Evolutionary conservation across 2,113 vertebrate genomes (phyloP), one percentile per base, ranked within the genome.

Genomic region (Ochotona curzoniae): DNA sequence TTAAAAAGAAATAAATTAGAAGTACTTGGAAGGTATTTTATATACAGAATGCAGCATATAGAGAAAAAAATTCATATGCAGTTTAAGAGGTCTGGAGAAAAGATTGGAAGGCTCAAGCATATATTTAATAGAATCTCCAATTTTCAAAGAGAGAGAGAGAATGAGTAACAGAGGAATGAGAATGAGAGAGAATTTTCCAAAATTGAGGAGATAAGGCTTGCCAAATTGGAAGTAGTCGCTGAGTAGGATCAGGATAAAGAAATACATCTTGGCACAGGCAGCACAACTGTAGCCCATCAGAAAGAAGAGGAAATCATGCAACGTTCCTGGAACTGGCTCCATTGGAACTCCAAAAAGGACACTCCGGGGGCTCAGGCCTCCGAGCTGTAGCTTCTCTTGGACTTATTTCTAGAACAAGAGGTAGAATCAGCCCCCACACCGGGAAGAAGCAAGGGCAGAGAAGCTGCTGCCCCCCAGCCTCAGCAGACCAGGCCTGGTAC

Each of bases 1-100:
- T 76, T 49, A 87, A 76, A 87, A 71, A 75, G 90, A 75, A 66
- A 35, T 66, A 54, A 54, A 32, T 38, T 70, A 51, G 76, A 64
- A 89, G 30, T 49, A 49, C 30, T 32, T 57, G 54, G 54, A 63
- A 70, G 71, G 64, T 66, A 75, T 30, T 73, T 44, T 44, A 44
- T 90, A n/a, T 26, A 92, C 32, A 73, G 30, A 78, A 78, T 87
- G 54, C 10, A 60, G 70, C 20, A 60, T 7, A 82, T 49, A 47
- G 25, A 76, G 63, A 79, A 73, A 90, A 70, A 83, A 79, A 74
- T 47, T 60, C 38, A 91, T 15, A 76, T 54, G 60, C 13, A 64
- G 7, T 57, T 90, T 21, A 85, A 94, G 54, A 93, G 54, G 61
- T 8, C 7, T 32, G n/a, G 74, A 85, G 28, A 13, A 20, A 32